phyloP scores from a whole-genome alignment of 2,888 invertebrate genomes.

The Alcis repandata region DNA sequence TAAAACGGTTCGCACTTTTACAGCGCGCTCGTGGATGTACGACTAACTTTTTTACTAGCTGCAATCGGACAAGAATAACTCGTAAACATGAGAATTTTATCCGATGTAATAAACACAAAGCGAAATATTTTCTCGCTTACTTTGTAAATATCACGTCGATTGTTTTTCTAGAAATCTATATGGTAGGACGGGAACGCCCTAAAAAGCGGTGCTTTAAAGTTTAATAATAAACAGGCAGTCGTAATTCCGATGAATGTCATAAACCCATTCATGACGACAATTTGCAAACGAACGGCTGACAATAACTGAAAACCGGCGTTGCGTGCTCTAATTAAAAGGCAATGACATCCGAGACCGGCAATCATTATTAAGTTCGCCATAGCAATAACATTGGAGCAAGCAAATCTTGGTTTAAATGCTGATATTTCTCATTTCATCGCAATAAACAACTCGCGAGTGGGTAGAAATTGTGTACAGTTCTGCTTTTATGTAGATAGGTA shows the following conservation, averaged over 20 bases:
- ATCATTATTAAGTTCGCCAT: slow-evolving; percentile 24
- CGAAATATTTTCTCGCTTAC: neutral
- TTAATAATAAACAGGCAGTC: no score
- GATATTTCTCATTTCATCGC: slow-evolving; percentile 26
- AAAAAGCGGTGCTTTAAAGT: no score
- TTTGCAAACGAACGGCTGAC: slow-evolving; percentile 4
- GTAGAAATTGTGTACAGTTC: slow-evolving; percentile 33
- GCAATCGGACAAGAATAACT: neutral
- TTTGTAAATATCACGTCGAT: no score
- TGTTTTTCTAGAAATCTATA: no score
- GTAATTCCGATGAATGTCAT: neutral
- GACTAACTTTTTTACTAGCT: neutral
- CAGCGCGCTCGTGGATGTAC: neutral
- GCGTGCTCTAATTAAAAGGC: slow-evolving; percentile 33
- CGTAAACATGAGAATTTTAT: neutral
- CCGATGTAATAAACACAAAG: neutral
- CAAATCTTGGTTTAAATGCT: slow-evolving; percentile 26
- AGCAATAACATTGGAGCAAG: slow-evolving; percentile 21
- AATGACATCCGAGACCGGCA: slow-evolving; percentile 28
- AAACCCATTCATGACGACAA: slow-evolving; percentile 4
- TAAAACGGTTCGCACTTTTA: slow-evolving; percentile 20
- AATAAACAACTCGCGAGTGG: slow-evolving; percentile 31
- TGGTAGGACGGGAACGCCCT: no score
- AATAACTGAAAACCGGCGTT: slow-evolving; percentile 14
- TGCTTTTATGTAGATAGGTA: slow-evolving; percentile 8